Evolutionary conservation across 2,113 vertebrate species (phyloP).

Genomic region (Suricata suricatta): DNA sequence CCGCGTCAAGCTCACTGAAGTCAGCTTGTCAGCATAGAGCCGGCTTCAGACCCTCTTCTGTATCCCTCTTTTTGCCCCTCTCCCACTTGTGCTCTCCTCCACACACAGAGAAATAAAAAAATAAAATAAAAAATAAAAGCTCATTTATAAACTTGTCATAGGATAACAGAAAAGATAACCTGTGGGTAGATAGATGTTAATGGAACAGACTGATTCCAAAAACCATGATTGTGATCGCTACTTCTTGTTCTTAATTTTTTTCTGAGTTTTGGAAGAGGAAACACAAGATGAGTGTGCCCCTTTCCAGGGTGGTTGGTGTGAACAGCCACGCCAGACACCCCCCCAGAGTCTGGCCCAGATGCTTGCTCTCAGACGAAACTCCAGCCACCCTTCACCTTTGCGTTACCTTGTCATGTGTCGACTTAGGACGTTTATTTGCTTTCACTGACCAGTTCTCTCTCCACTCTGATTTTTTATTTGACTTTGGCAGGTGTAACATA

Average conservation of each 20-base stretch:
- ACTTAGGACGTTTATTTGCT: background rate
- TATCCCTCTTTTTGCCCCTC: no score
- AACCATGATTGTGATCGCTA: background rate
- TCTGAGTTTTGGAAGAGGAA: background rate
- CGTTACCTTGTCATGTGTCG: background rate
- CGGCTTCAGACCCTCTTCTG: no score
- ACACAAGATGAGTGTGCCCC: fast-evolving
- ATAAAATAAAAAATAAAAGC: no score
- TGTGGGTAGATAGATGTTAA: background rate
- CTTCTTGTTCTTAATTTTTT: background rate
- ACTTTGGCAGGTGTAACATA: constrained; percentile 28
- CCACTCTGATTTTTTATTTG: constrained; percentile 40
- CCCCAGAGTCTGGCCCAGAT: background rate
- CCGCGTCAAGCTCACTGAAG: no score
- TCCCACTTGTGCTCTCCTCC: no score
- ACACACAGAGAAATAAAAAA: no score
- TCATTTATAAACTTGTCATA: background rate
- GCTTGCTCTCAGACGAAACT: background rate
- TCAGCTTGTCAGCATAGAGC: no score
- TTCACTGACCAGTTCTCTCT: background rate
- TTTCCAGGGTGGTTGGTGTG: fast-evolving
- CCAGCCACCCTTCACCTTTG: background rate
- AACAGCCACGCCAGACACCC: background rate
- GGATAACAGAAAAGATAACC: background rate
- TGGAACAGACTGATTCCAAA: background rate